Percentiles rank a stretch among this genome's conserved stretches.
phyloP scores from a whole-genome alignment of 2,888 invertebrate species.

The Chloroclystis v-ata region DNA sequence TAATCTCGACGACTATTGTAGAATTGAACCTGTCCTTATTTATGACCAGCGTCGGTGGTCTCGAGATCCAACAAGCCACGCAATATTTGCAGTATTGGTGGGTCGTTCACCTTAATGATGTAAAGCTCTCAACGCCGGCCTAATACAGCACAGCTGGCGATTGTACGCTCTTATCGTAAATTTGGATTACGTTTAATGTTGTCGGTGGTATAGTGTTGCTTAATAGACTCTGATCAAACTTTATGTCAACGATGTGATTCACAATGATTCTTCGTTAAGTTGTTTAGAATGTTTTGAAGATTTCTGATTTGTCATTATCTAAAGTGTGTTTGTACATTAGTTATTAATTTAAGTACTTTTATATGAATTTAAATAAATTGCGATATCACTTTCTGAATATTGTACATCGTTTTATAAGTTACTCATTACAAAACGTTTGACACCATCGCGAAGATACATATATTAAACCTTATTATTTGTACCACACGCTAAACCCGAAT shows the following conservation, averaged over 20 bases:
- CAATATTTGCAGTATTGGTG: constrained; percentile 39
- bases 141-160: constrained; percentile 17
- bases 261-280: no score
- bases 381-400: no score
- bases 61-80: constrained; percentile 23
- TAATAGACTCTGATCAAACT: no score
- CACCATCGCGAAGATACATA: no score
- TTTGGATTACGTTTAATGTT: neutral
- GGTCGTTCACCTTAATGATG: constrained; percentile 45
- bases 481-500: constrained; percentile 33
- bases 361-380: no score
- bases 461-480: constrained; percentile 21
- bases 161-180: constrained; percentile 11
- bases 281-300: neutral
- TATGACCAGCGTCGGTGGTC: constrained; percentile 8
- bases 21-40: constrained; percentile 1
- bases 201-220: neutral
- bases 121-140: constrained; percentile 15
- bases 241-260: neutral
- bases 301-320: no score
- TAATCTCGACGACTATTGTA: neutral
- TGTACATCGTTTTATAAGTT: no score
- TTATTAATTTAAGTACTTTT: no score
- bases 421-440: no score
- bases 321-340: no score